These are phyloP conservation scores for Pachyramphus minor DNA, from an alignment of 2,113 vertebrate genomes.

Conservation along the genomic window DNA sequence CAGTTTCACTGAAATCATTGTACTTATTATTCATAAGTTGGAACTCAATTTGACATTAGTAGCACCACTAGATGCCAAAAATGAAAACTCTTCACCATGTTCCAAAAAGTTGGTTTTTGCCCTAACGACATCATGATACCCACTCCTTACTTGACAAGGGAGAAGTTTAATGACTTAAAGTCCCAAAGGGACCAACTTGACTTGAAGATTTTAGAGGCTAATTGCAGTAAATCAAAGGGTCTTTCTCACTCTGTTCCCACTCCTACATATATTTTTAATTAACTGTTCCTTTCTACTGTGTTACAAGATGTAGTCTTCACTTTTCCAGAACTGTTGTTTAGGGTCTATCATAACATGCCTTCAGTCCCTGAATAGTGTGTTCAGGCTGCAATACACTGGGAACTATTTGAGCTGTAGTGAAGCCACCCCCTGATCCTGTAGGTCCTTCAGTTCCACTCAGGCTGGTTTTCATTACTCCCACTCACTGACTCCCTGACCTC, in stretches of 20 bases:
- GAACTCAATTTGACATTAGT: background rate
- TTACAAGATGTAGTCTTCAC: background rate
- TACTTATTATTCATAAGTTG: background rate
- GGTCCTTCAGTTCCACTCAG: background rate
- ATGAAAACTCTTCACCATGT: background rate
- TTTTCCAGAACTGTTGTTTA: background rate
- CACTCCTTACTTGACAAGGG: background rate
- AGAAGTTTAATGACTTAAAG: background rate
- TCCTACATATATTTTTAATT: background rate
- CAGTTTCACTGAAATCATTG: background rate
- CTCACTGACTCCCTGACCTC: background rate
- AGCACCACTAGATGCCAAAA: background rate
- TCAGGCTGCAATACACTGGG: background rate
- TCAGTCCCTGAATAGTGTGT: background rate
- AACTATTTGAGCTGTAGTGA: background rate
- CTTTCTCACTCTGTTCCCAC: background rate
- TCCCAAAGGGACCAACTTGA: background rate
- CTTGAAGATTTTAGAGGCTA: background rate
- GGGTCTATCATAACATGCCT: background rate
- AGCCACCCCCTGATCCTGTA: background rate
- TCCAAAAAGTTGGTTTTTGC: background rate
- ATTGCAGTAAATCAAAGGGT: background rate
- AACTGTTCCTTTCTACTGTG: background rate
- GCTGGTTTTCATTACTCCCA: background rate
- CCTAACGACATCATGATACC: accelerated